These are phyloP conservation scores for Sesia apiformis DNA, from an alignment of 2,888 invertebrate genomes.

Conservation along the genomic window DNA sequence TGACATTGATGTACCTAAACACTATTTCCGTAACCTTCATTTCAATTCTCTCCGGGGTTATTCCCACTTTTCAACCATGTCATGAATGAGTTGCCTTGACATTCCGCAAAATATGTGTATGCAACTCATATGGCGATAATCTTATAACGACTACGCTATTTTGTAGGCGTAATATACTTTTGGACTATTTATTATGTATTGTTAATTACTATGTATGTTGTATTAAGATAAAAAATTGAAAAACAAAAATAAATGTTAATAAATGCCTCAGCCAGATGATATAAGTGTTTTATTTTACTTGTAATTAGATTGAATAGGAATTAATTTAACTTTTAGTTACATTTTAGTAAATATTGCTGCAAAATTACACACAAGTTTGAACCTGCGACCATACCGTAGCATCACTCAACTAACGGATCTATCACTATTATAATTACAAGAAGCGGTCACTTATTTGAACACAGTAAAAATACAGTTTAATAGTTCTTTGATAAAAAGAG, in stretches of 20 bases:
- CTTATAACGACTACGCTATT: slow-evolving; percentile 74
- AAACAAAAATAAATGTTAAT: slow-evolving; percentile 74
- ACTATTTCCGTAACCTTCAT: neutral
- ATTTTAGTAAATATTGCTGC: no score
- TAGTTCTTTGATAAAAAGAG: no score
- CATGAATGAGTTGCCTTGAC: slow-evolving; percentile 60
- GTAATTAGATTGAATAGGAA: neutral
- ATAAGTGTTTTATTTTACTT: slow-evolving; percentile 37
- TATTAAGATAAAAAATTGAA: slow-evolving; percentile 71
- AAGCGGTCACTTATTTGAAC: no score
- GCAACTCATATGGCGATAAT: slow-evolving; percentile 71
- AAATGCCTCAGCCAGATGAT: slow-evolving; percentile 74
- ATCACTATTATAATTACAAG: no score
- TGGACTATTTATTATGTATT: slow-evolving; percentile 76
- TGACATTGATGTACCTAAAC: no score
- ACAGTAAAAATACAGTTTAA: no score
- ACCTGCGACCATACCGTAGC: no score
- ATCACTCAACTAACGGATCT: no score
- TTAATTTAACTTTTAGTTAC: no score
- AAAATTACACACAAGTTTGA: no score
- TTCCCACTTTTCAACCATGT: slow-evolving; percentile 51
- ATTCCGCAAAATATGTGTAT: slow-evolving; percentile 45
- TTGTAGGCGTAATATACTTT: slow-evolving; percentile 76
- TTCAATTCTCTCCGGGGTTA: slow-evolving; percentile 45
- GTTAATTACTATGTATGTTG: slow-evolving; percentile 76